A percentile compares a stretch with the other conserved stretches of the same genome.
Evolutionary conservation across 2,113 vertebrate genomes (phyloP).

Genomic region (Recurvirostra avosetta): DNA sequence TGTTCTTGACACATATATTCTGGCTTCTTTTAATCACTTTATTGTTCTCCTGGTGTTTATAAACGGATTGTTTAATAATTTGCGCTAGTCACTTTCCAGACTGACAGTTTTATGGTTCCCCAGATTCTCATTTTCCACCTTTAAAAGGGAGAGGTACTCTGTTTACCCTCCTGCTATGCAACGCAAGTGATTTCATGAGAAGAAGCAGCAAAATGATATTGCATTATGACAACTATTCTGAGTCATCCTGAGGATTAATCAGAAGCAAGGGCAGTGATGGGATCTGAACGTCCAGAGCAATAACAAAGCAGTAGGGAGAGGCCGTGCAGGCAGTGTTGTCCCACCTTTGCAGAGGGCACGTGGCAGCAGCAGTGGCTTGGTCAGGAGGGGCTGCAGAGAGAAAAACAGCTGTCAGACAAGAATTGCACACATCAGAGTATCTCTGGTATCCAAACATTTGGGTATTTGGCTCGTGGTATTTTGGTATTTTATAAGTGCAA

Average conservation of each 20-base stretch:
- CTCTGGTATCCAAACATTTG: not conserved
- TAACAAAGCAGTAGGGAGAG: not conserved
- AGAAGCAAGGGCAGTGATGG: not conserved
- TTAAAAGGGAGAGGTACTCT: not conserved
- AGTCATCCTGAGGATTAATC: not conserved
- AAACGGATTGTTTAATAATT: constrained; percentile 46
- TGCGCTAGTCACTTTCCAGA: not conserved
- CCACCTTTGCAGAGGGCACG: not conserved
- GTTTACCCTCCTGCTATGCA: not conserved
- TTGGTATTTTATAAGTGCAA: not conserved
- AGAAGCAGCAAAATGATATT: not conserved
- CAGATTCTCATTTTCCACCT: constrained; percentile 4
- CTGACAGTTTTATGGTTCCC: not conserved
- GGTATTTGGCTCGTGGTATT: not conserved
- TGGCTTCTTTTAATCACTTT: not conserved
- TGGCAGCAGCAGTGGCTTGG: not conserved
- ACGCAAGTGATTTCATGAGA: not conserved
- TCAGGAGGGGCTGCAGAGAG: not conserved
- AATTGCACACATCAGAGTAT: not conserved
- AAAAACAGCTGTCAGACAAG: not conserved
- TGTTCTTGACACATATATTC: not conserved
- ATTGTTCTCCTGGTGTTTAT: constrained; percentile 9
- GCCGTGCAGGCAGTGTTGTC: not conserved
- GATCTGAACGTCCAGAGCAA: not conserved
- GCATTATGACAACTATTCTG: not conserved